A percentile compares a stretch with the other conserved stretches of the same genome.
phyloP scores from a whole-genome alignment of 2,797 vertebrate genomes.

The Pitangus sulphuratus region DNA sequence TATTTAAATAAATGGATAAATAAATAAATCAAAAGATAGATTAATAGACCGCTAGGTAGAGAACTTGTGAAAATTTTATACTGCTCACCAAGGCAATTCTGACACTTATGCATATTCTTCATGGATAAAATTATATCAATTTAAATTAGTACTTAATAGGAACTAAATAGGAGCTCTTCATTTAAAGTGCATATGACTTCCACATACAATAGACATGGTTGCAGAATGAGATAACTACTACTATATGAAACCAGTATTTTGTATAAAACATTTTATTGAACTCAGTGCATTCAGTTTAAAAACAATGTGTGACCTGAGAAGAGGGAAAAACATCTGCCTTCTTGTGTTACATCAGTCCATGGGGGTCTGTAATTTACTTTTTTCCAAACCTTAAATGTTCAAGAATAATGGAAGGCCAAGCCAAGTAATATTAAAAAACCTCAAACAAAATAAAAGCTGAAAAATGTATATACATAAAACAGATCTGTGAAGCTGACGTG shows the following conservation, averaged over 20 bases:
- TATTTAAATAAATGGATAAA: not conserved
- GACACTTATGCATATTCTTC: not conserved
- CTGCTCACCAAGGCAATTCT: not conserved
- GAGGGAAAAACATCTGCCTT: constrained; percentile 62
- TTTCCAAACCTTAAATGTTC: constrained; percentile 51
- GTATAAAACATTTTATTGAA: not conserved
- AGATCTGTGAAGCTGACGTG: constrained; percentile 66
- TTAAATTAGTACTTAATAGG: not conserved
- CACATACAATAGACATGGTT: not conserved
- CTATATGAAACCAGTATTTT: not conserved
- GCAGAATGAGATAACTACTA: not conserved
- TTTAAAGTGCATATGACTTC: not conserved
- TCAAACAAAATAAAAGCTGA: constrained; percentile 72
- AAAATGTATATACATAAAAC: constrained; percentile 77
- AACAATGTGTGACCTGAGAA: constrained; percentile 32
- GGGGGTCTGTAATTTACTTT: constrained; percentile 72
- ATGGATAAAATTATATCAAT: not conserved
- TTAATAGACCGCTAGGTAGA: not conserved
- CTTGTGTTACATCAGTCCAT: constrained; percentile 66
- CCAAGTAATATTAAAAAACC: constrained; percentile 50
- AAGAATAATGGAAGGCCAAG: constrained; percentile 70
- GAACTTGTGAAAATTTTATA: not conserved
- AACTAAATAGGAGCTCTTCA: not conserved
- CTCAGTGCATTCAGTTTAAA: constrained; percentile 46
- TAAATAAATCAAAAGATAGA: not conserved